Percentiles rank a stretch among this genome's conserved stretches.
Evolutionary conservation across 2,113 vertebrate species (phyloP).

Genomic region (Scolopax mira): DNA sequence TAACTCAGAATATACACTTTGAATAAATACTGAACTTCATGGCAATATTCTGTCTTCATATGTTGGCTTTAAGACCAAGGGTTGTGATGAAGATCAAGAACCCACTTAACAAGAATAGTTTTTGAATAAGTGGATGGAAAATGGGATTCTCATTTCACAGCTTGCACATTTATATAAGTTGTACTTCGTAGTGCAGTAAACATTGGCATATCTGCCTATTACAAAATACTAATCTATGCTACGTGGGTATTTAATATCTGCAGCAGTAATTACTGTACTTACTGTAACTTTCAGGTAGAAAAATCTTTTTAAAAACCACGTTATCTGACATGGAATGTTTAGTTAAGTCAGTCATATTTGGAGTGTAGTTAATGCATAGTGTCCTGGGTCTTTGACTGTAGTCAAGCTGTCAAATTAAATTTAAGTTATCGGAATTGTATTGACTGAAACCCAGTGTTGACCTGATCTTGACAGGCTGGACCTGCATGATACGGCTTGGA

Average conservation of each 20-base stretch:
- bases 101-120: constrained; percentile 18
- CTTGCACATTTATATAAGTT: constrained; percentile 64
- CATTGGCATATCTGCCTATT: constrained; percentile 64
- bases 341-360: constrained; percentile 72
- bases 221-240: constrained; percentile 58
- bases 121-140: constrained; percentile 44
- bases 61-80: constrained; percentile 50
- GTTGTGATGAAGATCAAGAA: constrained; percentile 49
- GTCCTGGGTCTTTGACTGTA: constrained; percentile 64
- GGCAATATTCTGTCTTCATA: constrained; percentile 57
- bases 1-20: constrained; percentile 82
- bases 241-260: constrained; percentile 66
- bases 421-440: constrained; percentile 70
- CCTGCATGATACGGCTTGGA: constrained; percentile 79
- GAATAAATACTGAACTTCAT: constrained; percentile 69
- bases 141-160: constrained; percentile 58
- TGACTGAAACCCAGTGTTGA: constrained; percentile 76
- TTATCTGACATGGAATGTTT: constrained; percentile 65
- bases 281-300: constrained; percentile 73
- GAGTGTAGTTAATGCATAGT: constrained; percentile 65
- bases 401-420: constrained; percentile 61
- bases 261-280: constrained; percentile 71
- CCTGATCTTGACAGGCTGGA: constrained; percentile 83
- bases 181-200: constrained; percentile 65
- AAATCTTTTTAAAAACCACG: constrained; percentile 50